These are phyloP conservation scores for Glyphotaelius pellucidus DNA, from an alignment of 2,888 invertebrate species.

Conservation along the genomic window DNA sequence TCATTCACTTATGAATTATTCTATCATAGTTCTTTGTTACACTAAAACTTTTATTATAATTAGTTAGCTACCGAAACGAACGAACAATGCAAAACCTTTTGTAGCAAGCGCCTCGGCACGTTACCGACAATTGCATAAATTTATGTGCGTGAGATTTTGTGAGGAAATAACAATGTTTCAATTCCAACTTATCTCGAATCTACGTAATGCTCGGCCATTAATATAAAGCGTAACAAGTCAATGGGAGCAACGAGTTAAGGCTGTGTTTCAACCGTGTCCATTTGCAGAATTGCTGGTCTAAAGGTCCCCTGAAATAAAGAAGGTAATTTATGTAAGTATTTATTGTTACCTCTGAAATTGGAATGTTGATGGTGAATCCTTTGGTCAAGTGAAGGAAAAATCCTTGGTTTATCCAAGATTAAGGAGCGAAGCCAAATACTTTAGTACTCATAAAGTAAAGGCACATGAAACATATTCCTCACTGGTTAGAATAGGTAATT, in stretches of 20 bases:
- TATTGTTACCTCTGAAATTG: slow-evolving; percentile 42
- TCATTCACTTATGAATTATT: background rate
- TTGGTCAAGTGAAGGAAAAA: background rate
- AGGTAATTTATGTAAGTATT: background rate
- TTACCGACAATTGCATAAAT: slow-evolving; percentile 9
- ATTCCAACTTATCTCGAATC: slow-evolving; percentile 6
- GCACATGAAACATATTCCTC: background rate
- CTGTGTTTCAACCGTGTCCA: background rate
- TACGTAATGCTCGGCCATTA: background rate
- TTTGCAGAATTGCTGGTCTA: background rate
- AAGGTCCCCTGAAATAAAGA: background rate
- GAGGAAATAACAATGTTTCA: background rate
- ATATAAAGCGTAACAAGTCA: background rate
- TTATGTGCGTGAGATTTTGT: slow-evolving; percentile 17
- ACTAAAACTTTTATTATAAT: background rate
- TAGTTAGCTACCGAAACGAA: slow-evolving; percentile 14
- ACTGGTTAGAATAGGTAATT: slow-evolving; percentile 43
- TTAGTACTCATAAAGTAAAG: slow-evolving; percentile 3
- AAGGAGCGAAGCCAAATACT: slow-evolving; percentile 3
- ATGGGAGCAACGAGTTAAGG: background rate
- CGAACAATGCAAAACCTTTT: slow-evolving; percentile 4
- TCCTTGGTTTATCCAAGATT: slow-evolving; percentile 37
- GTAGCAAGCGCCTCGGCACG: background rate
- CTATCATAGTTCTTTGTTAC: background rate
- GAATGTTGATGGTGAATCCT: slow-evolving; percentile 37